Evolutionary conservation across 2,113 vertebrate species (phyloP).

Genomic region (Strix uralensis): DNA sequence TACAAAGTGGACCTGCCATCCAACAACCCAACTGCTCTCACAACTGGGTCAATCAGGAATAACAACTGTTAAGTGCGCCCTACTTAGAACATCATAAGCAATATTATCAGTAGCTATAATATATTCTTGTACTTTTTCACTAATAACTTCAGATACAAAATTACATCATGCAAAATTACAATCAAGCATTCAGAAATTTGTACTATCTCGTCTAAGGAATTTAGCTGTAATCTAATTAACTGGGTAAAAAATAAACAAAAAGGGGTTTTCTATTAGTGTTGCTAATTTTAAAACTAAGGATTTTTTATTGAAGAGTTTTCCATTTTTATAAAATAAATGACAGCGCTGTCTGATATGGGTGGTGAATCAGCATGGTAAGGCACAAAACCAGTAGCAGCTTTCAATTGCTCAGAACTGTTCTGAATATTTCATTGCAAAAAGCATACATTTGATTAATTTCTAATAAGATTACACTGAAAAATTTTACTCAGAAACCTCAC

Average conservation of each 20-base stretch:
- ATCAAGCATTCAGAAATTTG: background rate
- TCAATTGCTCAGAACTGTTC: background rate
- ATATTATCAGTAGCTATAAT: background rate
- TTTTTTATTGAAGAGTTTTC: background rate
- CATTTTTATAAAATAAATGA: conserved; percentile 1
- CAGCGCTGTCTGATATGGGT: background rate
- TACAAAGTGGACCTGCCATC: background rate
- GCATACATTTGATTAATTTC: background rate
- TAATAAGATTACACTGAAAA: background rate
- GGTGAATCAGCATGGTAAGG: background rate
- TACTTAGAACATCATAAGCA: background rate
- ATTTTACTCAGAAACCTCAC: background rate
- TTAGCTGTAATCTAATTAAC: background rate
- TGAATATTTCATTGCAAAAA: conserved; percentile 7
- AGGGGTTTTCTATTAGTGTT: background rate
- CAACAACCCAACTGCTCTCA: background rate
- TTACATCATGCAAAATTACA: background rate
- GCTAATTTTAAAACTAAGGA: background rate
- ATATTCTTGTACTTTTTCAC: background rate
- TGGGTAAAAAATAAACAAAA: background rate
- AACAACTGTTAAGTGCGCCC: background rate
- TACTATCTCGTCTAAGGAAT: background rate
- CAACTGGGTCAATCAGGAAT: background rate
- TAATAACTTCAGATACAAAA: background rate
- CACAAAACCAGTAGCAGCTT: background rate